phyloP scores from a whole-genome alignment of 2,113 vertebrate species.

The Amblyornis subalaris region DNA sequence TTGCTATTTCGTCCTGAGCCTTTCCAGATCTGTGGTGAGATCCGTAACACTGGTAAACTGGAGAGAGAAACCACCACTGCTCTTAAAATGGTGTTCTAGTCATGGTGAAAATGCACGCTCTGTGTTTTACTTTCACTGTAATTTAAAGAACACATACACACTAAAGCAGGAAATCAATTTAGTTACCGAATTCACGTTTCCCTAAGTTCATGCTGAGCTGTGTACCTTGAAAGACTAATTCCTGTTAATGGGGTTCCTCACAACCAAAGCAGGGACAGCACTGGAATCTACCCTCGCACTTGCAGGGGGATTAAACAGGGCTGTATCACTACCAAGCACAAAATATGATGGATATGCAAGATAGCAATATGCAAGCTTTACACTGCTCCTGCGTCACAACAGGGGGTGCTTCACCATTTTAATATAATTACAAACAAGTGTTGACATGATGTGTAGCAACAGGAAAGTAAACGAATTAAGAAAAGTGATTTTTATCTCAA shows the following conservation, averaged over 20 bases:
- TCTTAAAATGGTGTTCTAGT: neutral
- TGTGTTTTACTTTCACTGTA: neutral
- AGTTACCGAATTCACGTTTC: neutral
- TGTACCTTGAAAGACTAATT: neutral
- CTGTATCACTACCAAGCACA: neutral
- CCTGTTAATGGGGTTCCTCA: neutral
- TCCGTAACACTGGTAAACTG: neutral
- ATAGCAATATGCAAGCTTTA: neutral
- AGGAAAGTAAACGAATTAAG: conserved; percentile 26
- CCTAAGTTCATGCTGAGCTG: neutral
- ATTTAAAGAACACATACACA: neutral
- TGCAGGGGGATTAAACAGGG: neutral
- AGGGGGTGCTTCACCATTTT: neutral
- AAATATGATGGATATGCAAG: neutral
- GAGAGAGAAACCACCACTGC: neutral
- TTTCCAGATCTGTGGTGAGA: neutral
- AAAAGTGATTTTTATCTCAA: conserved; percentile 5
- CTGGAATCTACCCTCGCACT: neutral
- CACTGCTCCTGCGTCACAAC: neutral
- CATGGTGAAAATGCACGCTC: neutral
- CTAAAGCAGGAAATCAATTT: neutral
- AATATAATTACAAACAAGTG: conserved; percentile 8
- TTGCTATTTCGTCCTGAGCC: neutral
- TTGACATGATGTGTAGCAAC: neutral
- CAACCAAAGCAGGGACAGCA: neutral